Evolutionary conservation across 2,888 invertebrate species (phyloP).

Genomic region (Limenitis camilla): DNA sequence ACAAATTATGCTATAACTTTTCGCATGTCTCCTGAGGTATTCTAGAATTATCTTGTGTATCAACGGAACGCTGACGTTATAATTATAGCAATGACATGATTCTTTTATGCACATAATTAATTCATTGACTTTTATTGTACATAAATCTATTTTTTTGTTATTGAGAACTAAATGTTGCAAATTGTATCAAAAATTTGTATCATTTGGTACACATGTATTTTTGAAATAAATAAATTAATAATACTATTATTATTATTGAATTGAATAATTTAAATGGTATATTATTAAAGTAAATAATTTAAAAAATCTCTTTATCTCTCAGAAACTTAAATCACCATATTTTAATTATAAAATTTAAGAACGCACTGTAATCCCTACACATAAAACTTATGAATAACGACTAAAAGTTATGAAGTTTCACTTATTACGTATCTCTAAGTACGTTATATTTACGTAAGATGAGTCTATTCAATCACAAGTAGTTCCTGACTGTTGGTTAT

Average conservation of each 20-base stretch:
- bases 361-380: not conserved
- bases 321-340: too few relatives aligned
- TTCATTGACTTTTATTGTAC: not conserved
- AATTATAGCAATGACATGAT: not conserved
- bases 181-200: too few relatives aligned
- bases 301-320: too few relatives aligned
- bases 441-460: constrained; percentile 65
- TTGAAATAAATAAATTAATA: too few relatives aligned
- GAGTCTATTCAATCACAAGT: constrained; percentile 61
- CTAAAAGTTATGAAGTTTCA: constrained; percentile 44
- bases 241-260: too few relatives aligned
- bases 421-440: constrained; percentile 51
- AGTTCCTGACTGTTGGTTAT: constrained; percentile 54
- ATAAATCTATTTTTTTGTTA: not conserved
- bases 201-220: too few relatives aligned
- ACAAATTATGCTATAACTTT: constrained; percentile 16
- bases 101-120: not conserved
- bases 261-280: too few relatives aligned
- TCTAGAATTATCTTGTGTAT: constrained; percentile 11
- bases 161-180: not conserved
- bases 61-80: not conserved
- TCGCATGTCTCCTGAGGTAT: constrained; percentile 10
- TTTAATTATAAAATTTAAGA: too few relatives aligned
- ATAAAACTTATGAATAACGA: constrained; percentile 30
- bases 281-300: too few relatives aligned